phyloP scores from a whole-genome alignment of 1,140 invertebrate genomes.

The Zaprionus kolodkinae region DNA sequence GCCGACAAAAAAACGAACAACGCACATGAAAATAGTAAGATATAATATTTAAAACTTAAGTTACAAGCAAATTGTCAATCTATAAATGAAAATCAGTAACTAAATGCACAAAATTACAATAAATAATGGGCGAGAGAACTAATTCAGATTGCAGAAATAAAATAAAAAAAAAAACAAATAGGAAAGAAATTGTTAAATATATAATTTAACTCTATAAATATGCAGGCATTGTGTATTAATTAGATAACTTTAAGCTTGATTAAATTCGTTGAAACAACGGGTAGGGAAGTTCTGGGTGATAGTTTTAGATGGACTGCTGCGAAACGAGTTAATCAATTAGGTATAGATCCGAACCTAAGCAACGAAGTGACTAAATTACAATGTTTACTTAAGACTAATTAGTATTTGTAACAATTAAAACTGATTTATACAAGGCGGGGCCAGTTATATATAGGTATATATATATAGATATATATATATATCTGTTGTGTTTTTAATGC shows the following conservation, averaged over 20 bases:
- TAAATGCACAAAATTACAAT: constrained; percentile 2
- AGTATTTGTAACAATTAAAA: constrained; percentile 71
- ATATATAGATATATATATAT: neutral
- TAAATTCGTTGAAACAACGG: constrained; percentile 64
- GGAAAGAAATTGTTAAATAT: neutral
- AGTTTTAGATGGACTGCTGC: neutral
- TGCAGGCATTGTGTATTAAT: constrained; percentile 3
- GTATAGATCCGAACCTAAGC: constrained; percentile 55
- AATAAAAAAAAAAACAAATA: constrained; percentile 3
- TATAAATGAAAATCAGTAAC: constrained; percentile 1
- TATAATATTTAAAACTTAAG: neutral
- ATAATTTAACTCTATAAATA: neutral
- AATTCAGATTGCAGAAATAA: neutral
- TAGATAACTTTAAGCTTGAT: constrained; percentile 43
- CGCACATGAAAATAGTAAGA: constrained; percentile 3
- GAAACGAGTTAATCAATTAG: constrained; percentile 8
- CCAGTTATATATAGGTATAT: neutral
- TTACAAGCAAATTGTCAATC: constrained; percentile 9
- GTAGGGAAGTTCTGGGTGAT: neutral
- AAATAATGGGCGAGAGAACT: neutral
- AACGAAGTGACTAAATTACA: constrained; percentile 75
- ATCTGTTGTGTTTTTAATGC: neutral
- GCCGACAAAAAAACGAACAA: constrained; percentile 27
- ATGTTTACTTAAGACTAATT: constrained; percentile 58
- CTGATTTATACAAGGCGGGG: constrained; percentile 72